Percentiles rank a stretch among this genome's conserved stretches.
Evolutionary conservation across 2,797 vertebrate genomes (phyloP).

Genomic region (Enteromius mattozi): DNA sequence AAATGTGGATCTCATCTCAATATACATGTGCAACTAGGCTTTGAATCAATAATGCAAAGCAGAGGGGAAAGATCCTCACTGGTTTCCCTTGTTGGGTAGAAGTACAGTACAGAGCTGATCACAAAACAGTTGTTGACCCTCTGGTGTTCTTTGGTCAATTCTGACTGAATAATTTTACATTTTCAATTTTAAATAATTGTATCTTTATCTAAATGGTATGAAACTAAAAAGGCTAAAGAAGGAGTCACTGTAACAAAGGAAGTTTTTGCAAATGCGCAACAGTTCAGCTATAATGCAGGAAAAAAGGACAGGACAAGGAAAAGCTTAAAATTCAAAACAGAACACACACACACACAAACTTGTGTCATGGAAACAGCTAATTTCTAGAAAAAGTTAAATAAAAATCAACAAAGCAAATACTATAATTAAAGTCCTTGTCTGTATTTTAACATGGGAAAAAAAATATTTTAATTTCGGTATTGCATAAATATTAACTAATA

Average conservation of each 20-base stretch:
- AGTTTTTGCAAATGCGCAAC: background rate
- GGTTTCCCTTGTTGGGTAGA: conserved; percentile 6
- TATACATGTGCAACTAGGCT: background rate
- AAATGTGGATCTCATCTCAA: background rate
- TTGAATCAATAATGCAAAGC: conserved; percentile 3
- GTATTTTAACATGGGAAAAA: no score
- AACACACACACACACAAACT: no score
- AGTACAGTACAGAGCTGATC: conserved; percentile 6
- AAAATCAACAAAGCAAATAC: background rate
- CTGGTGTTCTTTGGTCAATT: background rate
- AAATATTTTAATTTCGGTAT: no score
- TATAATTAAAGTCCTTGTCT: no score
- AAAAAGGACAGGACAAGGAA: background rate
- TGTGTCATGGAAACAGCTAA: no score
- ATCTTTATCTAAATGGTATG: background rate
- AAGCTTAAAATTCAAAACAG: background rate
- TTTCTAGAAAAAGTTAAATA: background rate
- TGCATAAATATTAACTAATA: no score
- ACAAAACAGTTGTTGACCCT: background rate
- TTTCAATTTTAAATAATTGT: background rate
- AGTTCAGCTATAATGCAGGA: background rate
- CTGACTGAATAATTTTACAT: background rate
- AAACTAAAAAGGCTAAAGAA: no score
- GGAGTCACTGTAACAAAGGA: no score
- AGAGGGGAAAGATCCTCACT: background rate